Conservation (phyloP, 2,113 vertebrate species). For the Platysternon megacephalum region DNA sequence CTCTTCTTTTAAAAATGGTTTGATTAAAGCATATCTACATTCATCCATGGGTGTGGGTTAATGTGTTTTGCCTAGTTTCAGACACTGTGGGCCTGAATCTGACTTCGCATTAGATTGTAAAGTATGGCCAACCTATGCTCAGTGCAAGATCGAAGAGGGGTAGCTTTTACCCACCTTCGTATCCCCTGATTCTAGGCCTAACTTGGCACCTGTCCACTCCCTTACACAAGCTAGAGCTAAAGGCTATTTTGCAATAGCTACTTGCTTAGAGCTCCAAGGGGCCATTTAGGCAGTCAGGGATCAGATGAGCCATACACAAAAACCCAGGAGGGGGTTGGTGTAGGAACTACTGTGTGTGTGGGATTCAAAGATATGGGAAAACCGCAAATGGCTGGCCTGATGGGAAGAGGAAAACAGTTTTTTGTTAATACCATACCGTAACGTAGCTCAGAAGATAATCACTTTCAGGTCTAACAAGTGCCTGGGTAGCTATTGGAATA, state of each 20-base stretch:
- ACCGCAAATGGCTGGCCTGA: accelerated
- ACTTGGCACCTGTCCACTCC: too few species aligned
- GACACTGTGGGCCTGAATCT: not conserved
- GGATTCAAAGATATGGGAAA: not conserved
- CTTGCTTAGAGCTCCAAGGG: too few species aligned
- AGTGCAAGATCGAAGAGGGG: accelerated
- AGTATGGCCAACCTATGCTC: accelerated
- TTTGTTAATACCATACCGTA: accelerated
- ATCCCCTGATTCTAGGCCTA: accelerated
- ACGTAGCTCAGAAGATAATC: not conserved
- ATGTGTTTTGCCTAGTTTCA: not conserved
- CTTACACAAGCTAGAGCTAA: too few species aligned
- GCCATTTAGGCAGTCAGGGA: too few species aligned
- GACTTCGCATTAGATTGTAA: not conserved
- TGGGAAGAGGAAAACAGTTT: accelerated
- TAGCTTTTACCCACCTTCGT: accelerated
- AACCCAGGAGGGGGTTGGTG: accelerated
- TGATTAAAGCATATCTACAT: not conserved
- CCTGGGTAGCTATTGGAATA: not conserved
- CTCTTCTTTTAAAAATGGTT: not conserved
- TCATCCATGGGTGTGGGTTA: not conserved
- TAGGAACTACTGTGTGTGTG: too few species aligned
- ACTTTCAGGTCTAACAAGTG: not conserved
- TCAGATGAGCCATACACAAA: accelerated
- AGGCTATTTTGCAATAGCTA: too few species aligned